Evolutionary conservation across 1,140 invertebrate genomes (phyloP), one percentile per base, ranked within the genome.

Genomic region (Linepithema humile): DNA sequence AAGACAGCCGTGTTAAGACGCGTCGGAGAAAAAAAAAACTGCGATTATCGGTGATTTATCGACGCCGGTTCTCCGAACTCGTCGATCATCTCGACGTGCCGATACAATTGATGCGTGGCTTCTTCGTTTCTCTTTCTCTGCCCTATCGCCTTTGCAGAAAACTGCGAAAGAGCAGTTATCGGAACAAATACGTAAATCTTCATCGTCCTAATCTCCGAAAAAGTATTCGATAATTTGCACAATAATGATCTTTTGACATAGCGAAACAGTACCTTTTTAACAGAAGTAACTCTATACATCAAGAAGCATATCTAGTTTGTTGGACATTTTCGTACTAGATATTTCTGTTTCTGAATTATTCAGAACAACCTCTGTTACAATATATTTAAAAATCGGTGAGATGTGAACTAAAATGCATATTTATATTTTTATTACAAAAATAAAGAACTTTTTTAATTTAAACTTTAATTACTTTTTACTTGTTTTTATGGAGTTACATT

Each of bases 1-100:
- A 84, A 74, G 74, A 53, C 45, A 32, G 26, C 29, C 9, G n/a
- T 62, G 70, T 65, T 75, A 67, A 75, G 35, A 26, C 5, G 15
- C 7, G 23, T n/a, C 53, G 29, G 55, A 23, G 65, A 75, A 72
- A 53, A 29, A 60, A 74, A 55, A 48, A 48, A 50, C 5, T 9
- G 17, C 17, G 32, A 40, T 89, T 87, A 87, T 87, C 85, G 23
- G 9, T 69, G 72, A 83, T 78, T 89, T 89, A 89, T 89, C 82
- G 59, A 48, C 43, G 50, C n/a, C 48, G 6, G n/a, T 89, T 89
- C 72, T 43, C 75, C 82, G 82, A 53, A 89, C 87, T 85, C 87
- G 77, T 84, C 82, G 35, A 87, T 83, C 87, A 77, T 55, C n/a
- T n/a, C 50, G 38, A 65, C 84, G 45, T 12, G 38, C 9, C 29